A percentile compares a stretch with the other conserved stretches of the same genome.
Evolutionary conservation across 1,140 invertebrate species (phyloP).

Genomic region (Brachionus asplanchnoidis): DNA sequence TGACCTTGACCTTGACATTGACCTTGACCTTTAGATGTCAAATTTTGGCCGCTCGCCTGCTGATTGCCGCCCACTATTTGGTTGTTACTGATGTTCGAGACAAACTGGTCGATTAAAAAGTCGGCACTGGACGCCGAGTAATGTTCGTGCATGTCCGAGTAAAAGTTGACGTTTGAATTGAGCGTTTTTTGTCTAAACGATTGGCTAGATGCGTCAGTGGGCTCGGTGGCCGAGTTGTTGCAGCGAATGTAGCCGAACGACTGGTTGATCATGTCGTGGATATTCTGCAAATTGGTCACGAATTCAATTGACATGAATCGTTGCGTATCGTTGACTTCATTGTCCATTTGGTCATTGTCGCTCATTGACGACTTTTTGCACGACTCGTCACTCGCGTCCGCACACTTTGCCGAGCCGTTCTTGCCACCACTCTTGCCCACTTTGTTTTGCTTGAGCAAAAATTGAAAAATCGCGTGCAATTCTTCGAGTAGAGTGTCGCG

Average conservation of each 20-base stretch:
- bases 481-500: background rate
- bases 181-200: background rate
- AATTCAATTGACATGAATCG: conserved; percentile 33
- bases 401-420: background rate
- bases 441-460: conserved; percentile 8
- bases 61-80: background rate
- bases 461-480: conserved; percentile 20
- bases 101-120: conserved; percentile 19
- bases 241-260: conserved; percentile 33
- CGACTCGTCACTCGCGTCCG: background rate
- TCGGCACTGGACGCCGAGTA: background rate
- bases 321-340: too few species aligned
- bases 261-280: background rate
- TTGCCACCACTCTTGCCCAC: background rate
- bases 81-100: background rate
- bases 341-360: background rate
- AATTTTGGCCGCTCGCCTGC: background rate
- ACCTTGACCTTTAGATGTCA: background rate
- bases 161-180: background rate
- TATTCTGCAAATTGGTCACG: conserved; percentile 11
- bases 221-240: background rate
- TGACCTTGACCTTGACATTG: background rate
- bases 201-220: background rate
- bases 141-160: background rate
- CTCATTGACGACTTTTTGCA: background rate